Conservation (phyloP, 2,888 invertebrate genomes). For the Lacanobia oleracea region DNA sequence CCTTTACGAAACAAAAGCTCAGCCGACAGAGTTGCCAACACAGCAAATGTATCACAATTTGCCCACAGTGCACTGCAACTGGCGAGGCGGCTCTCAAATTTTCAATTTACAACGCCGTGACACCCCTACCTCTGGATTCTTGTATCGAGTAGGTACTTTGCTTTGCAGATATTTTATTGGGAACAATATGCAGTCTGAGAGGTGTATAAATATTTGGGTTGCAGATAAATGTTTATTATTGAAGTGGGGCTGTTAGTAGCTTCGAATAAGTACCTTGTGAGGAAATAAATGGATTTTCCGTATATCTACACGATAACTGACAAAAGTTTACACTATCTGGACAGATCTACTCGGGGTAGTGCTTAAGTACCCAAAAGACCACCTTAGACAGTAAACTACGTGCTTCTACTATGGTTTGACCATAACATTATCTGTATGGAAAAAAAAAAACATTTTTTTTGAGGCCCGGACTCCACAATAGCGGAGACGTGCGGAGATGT, state of each 20-base stretch:
- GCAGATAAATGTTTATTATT: not conserved
- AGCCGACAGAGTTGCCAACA: slow-evolving; percentile 23
- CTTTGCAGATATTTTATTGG: slow-evolving; percentile 28
- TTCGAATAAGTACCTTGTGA: not conserved
- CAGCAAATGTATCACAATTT: slow-evolving; percentile 60
- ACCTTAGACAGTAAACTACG: too few species aligned
- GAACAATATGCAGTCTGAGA: slow-evolving; percentile 6
- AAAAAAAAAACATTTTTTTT: too few species aligned
- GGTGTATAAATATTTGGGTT: slow-evolving; percentile 13
- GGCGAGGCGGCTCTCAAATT: slow-evolving; percentile 40
- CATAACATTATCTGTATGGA: too few species aligned
- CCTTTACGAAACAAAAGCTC: slow-evolving; percentile 37
- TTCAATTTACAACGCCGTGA: slow-evolving; percentile 45
- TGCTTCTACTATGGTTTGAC: too few species aligned
- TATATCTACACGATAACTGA: too few species aligned
- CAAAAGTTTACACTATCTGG: too few species aligned
- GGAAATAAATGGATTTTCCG: not conserved
- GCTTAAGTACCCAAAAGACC: too few species aligned
- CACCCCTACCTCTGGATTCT: slow-evolving; percentile 44
- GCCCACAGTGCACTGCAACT: slow-evolving; percentile 35
- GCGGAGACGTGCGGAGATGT: too few species aligned
- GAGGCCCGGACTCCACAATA: too few species aligned
- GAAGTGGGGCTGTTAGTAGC: not conserved
- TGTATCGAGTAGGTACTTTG: slow-evolving; percentile 9
- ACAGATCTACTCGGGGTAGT: too few species aligned